These are phyloP conservation scores for Tryphoninae sp. DNA, from an alignment of 2,888 invertebrate species.

Conservation along the genomic window DNA sequence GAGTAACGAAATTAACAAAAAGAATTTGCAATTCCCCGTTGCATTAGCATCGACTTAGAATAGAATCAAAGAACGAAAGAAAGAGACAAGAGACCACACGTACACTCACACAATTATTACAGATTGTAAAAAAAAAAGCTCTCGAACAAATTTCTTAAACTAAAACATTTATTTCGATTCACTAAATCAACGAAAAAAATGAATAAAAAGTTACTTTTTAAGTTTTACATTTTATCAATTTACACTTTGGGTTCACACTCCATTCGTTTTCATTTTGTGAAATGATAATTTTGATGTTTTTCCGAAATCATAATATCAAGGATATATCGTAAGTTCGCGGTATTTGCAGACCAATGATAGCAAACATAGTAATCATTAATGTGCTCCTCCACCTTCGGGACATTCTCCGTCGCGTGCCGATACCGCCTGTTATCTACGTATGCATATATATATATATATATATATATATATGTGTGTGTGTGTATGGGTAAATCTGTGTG, in stretches of 20 bases:
- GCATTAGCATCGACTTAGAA: conserved; percentile 34
- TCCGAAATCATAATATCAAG: background rate
- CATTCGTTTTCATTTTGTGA: background rate
- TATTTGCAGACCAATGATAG: conserved; percentile 4
- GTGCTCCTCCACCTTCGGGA: conserved; percentile 15
- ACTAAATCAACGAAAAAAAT: background rate
- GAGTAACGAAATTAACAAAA: conserved; percentile 43
- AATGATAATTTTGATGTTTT: background rate
- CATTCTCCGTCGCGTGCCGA: conserved; percentile 37
- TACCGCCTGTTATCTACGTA: background rate
- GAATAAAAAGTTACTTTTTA: background rate
- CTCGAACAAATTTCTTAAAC: background rate
- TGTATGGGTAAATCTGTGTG: no score
- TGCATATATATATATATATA: background rate
- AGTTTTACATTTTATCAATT: background rate
- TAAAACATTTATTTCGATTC: background rate
- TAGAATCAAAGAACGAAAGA: conserved; percentile 1
- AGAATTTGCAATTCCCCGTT: conserved; percentile 48
- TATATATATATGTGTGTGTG: no score
- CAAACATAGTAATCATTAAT: conserved; percentile 29
- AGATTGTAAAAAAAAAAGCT: background rate
- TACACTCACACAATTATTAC: background rate
- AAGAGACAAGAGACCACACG: background rate
- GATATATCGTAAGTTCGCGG: background rate
- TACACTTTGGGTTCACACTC: background rate